phyloP scores from a whole-genome alignment of 2,797 vertebrate genomes.

The Varecia variegata region DNA sequence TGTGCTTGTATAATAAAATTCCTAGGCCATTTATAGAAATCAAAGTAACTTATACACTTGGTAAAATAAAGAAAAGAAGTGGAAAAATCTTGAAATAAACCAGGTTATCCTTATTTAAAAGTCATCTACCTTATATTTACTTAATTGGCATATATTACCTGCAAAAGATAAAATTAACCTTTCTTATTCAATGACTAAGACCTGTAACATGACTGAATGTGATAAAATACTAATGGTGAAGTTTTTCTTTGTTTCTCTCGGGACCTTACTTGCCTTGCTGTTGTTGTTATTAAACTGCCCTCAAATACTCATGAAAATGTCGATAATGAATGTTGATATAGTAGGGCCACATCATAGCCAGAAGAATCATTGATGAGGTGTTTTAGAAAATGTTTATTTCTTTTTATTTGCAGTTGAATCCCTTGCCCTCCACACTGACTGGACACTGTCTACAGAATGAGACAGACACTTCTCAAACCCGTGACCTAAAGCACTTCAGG shows the following conservation, averaged over 20 bases:
- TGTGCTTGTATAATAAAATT: neutral
- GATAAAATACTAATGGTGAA: neutral
- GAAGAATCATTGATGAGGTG: neutral
- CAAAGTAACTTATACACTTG: neutral
- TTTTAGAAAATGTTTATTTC: neutral
- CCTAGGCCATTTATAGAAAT: neutral
- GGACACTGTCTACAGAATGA: neutral
- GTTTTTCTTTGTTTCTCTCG: neutral
- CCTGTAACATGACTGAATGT: neutral
- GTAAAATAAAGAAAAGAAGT: neutral
- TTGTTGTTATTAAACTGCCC: neutral
- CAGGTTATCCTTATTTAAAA: neutral
- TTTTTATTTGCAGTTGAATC: conserved; percentile 51
- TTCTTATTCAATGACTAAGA: neutral
- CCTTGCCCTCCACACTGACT: neutral
- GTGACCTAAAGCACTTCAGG: conserved; percentile 55
- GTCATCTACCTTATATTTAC: neutral
- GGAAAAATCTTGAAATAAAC: neutral
- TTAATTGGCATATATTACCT: neutral
- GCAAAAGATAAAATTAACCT: neutral
- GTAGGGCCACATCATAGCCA: neutral
- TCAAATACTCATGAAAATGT: neutral
- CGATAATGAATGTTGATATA: neutral
- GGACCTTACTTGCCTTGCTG: neutral
- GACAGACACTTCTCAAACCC: conserved; percentile 11